These are phyloP conservation scores for Sylvicola cinctus DNA, from an alignment of 2,888 invertebrate species.

Conservation along the genomic window DNA sequence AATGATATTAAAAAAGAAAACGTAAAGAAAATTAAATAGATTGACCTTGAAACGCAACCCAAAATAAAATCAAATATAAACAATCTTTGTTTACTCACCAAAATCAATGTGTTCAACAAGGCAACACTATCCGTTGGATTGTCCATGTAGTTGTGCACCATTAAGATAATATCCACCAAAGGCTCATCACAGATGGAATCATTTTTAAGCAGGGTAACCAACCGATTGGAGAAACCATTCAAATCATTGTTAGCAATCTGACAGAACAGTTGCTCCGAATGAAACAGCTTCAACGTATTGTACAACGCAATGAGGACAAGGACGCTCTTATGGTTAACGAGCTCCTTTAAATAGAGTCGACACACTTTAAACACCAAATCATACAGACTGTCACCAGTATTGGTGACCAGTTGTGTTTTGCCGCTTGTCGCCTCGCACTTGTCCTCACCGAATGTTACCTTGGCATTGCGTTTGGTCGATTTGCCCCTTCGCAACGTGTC, in stretches of 20 bases:
- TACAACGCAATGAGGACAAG: too few species aligned
- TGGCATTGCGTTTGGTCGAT: constrained; percentile 14
- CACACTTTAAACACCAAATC: constrained; percentile 27
- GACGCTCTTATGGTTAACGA: constrained; percentile 9
- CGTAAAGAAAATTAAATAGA: too few species aligned
- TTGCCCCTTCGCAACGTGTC: constrained; percentile 16
- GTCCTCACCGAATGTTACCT: constrained; percentile 14
- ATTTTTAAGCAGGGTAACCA: constrained; percentile 16
- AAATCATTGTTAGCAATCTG: too few species aligned
- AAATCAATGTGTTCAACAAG: constrained; percentile 30
- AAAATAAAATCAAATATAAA: too few species aligned
- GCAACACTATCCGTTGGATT: constrained; percentile 29
- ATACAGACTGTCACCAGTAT: constrained; percentile 27
- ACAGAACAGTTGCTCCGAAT: too few species aligned
- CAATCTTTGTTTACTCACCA: too few species aligned
- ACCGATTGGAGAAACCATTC: too few species aligned
- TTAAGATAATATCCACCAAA: constrained; percentile 40
- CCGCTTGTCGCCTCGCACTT: constrained; percentile 5
- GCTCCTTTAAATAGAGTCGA: constrained; percentile 33
- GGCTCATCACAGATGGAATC: constrained; percentile 30
- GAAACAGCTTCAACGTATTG: too few species aligned
- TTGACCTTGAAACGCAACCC: too few species aligned
- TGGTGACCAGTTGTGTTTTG: constrained; percentile 10
- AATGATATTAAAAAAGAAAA: too few species aligned
- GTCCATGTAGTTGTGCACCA: constrained; percentile 31